A percentile compares a stretch with the other conserved stretches of the same genome.
Conservation (phyloP, 2,797 vertebrate species). For the Schizothorax lantsangensis region DNA sequence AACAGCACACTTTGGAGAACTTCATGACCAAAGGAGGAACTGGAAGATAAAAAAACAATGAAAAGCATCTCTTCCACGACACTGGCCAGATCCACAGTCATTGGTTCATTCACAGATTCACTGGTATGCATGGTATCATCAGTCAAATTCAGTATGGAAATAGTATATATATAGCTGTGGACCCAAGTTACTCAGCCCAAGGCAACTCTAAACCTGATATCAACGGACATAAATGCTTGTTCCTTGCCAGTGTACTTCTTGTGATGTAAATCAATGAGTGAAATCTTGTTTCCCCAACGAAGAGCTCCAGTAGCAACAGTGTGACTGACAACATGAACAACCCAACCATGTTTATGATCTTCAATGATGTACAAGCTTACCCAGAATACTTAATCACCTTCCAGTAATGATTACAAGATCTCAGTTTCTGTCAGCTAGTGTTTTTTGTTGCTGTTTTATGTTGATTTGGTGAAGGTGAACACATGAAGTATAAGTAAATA, state of each 20-base stretch:
- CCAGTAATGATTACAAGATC: not conserved
- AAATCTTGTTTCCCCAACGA: not conserved
- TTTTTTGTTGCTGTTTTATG: not conserved
- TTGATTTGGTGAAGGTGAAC: not conserved
- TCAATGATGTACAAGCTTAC: constrained; percentile 68
- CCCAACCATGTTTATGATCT: constrained; percentile 63
- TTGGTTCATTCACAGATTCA: constrained; percentile 78
- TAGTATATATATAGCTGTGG: too few species aligned
- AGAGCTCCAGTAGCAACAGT: constrained; percentile 69
- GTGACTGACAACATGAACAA: constrained; percentile 39
- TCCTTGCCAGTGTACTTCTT: too few species aligned
- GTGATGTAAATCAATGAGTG: too few species aligned
- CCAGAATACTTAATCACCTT: constrained; percentile 77
- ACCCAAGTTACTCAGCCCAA: too few species aligned
- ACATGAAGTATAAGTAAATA: not conserved
- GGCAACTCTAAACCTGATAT: too few species aligned
- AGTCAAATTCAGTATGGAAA: not conserved
- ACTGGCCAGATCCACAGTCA: constrained; percentile 68
- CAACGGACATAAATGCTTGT: too few species aligned
- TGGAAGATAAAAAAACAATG: constrained; percentile 74
- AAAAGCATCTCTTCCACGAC: constrained; percentile 73
- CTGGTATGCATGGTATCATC: constrained; percentile 71
- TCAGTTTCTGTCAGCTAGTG: not conserved
- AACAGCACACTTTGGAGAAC: constrained; percentile 68
- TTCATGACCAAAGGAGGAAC: constrained; percentile 69